Conservation (phyloP, 1,140 invertebrate genomes). For the Rhagoletis zephyria region DNA sequence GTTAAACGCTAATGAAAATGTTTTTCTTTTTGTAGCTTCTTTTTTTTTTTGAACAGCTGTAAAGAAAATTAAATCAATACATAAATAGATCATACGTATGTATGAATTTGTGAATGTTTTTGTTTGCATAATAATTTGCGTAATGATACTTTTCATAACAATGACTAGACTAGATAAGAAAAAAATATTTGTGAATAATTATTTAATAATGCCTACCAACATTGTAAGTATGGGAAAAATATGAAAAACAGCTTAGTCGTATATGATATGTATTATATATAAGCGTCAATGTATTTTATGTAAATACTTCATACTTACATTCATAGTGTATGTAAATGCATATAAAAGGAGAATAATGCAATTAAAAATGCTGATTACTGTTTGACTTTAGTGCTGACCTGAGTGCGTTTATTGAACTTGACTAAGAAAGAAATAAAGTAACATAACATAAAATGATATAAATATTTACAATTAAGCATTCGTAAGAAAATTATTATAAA, state of each 20-base stretch:
- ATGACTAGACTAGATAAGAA: conserved; percentile 16
- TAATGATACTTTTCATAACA: neutral
- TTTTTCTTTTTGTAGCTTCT: neutral
- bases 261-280: neutral
- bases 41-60: neutral
- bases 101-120: neutral
- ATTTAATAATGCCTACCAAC: neutral
- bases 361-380: conserved; percentile 30
- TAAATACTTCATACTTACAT: neutral
- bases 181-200: conserved; percentile 26
- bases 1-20: neutral
- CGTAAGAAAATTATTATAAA: conserved; percentile 43
- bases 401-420: conserved; percentile 47
- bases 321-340: neutral
- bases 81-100: neutral
- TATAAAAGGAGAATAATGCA: neutral
- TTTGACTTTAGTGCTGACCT: conserved; percentile 47
- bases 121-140: conserved; percentile 42
- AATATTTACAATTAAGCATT: conserved; percentile 23
- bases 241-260: neutral
- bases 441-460: neutral
- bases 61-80: neutral
- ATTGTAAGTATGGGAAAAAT: neutral
- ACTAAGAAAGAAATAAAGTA: neutral
- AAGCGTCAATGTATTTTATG: conserved; percentile 14